Conservation (phyloP, 2,888 invertebrate species). For the Lasioglossum vierecki region DNA sequence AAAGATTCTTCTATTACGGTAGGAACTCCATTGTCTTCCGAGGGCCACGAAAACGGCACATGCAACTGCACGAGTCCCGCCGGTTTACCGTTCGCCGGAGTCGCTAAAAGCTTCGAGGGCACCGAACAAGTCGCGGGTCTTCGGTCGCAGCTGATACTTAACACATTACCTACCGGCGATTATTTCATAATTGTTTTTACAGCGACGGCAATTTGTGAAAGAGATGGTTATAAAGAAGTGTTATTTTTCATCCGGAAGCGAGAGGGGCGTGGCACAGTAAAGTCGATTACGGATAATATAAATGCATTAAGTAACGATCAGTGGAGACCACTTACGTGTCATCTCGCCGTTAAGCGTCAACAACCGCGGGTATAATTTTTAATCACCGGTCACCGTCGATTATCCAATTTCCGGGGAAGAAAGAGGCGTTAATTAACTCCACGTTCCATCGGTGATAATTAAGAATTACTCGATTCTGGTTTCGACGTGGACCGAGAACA, state of each 20-base stretch:
- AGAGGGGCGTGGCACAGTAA: background rate
- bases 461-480: background rate
- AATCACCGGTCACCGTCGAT: background rate
- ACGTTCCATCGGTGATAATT: background rate
- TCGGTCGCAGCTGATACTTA: background rate
- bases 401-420: background rate
- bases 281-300: background rate
- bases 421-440: background rate
- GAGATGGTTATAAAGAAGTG: background rate
- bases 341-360: background rate
- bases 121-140: background rate
- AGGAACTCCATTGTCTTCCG: conserved; percentile 9
- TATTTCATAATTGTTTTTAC: background rate
- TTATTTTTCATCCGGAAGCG: background rate
- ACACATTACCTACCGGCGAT: background rate
- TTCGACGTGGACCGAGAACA: background rate
- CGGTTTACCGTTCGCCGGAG: conserved; percentile 3
- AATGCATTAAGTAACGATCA: background rate
- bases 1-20: conserved; percentile 39
- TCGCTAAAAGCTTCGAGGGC: conserved; percentile 8
- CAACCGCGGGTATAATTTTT: background rate
- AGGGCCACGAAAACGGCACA: background rate
- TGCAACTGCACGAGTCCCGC: background rate
- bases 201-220: background rate
- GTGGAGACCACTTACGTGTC: background rate